Base-by-base conservation (phyloP, 2,888 invertebrate genomes). In the Cenopis cana region DNA sequence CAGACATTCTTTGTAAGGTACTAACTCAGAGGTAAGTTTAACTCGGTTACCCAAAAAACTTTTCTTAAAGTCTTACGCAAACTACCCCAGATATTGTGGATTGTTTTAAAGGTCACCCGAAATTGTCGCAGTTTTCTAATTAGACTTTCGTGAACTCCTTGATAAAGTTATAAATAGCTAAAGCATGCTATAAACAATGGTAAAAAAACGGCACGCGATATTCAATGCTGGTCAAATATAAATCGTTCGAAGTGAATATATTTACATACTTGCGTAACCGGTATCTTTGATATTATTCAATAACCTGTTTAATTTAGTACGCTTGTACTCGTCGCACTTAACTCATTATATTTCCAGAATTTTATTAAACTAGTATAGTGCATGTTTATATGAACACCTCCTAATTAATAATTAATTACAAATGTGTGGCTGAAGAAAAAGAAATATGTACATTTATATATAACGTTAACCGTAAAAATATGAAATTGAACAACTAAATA, bases 151-250 rank as follows among this genome's bases (percentile, higher is more conserved):
- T 41, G 14, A 56, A 59, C 36, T 59, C 41, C 14, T 18, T 3
- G 33, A 11, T 57, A 6, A 50, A 57, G 56, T 17, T 65, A 69
- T 69, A 69, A 59, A 69, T 59, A 69, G 33, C 61, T 18, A 55
- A 12, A 18, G 46, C 10, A 59, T 52, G 14, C 49, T 46, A 61
- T 69, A 61, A 54, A 52, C 41, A 46, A 4, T 12, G 49, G n/a
- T n/a, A 41, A 62, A 70, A n/a, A 65, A 70, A 59, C 52, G n/a
- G 41, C 69, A 65, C 69, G 69, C 69, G 52, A 70, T 70, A 52
- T 41, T 41, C 29, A 29, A 33, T 54, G 60, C 54, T 24, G 64
- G 52, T 59, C 59, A n/a, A 70, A 65, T 54, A 65, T 70, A 65
- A 70, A 60, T 70, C 46, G 18, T 54, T 12, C 52, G 1, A n/a